Evolutionary conservation across 2,113 vertebrate genomes (phyloP).

Genomic region (Hippocampus comes): DNA sequence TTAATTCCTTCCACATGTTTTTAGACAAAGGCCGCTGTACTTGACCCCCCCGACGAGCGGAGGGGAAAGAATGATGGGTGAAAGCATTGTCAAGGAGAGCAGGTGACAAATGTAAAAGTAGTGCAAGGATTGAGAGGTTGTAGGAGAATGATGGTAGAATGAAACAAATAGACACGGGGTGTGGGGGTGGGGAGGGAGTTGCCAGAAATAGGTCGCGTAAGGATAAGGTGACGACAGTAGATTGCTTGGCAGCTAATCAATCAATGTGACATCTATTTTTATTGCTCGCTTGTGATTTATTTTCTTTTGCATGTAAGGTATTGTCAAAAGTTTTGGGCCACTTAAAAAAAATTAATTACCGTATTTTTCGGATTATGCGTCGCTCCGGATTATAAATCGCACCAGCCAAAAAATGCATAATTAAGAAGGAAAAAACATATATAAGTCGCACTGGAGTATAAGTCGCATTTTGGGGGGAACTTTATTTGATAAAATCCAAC

Average conservation of each 20-base stretch:
- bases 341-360: no score
- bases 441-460: no score
- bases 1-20: conserved; percentile 68
- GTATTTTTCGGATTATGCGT: no score
- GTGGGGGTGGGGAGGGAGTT: background rate
- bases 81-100: conserved; percentile 28
- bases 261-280: background rate
- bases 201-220: background rate
- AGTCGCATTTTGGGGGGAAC: no score
- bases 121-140: conserved; percentile 38
- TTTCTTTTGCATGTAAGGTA: background rate
- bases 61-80: conserved; percentile 54
- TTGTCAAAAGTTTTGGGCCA: background rate
- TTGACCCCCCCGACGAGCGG: conserved; percentile 60
- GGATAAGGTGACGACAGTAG: background rate
- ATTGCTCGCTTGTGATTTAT: background rate
- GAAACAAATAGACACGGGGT: conserved; percentile 1
- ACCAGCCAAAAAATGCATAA: no score
- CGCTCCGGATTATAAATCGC: no score
- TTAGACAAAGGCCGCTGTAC: conserved; percentile 65
- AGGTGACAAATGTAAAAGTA: conserved; percentile 50
- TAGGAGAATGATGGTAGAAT: conserved; percentile 18
- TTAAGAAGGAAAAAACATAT: no score
- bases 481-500: no score
- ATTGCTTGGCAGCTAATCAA: background rate